Evolutionary conservation across 2,888 invertebrate genomes (phyloP).

Genomic region (Pelosia muscerda): DNA sequence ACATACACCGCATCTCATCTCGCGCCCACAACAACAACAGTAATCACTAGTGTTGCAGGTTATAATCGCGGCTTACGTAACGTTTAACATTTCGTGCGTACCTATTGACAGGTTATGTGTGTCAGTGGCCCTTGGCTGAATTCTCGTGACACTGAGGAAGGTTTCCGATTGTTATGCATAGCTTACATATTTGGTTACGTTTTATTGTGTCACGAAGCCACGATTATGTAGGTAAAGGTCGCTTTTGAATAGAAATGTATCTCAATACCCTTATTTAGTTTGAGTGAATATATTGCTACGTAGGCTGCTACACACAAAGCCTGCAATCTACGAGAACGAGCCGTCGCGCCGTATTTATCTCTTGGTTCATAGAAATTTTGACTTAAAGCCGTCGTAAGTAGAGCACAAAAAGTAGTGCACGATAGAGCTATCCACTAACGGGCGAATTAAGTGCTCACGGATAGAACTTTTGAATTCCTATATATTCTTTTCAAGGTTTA

Average conservation of each 20-base stretch:
- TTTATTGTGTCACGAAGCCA: constrained; percentile 31
- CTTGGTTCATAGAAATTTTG: constrained; percentile 48
- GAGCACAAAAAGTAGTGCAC: constrained; percentile 51
- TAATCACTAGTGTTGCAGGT: constrained; percentile 72
- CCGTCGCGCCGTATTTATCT: constrained; percentile 52
- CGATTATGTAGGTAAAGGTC: constrained; percentile 31
- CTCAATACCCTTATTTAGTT: constrained; percentile 27
- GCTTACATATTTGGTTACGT: constrained; percentile 24
- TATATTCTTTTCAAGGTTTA: constrained; percentile 21
- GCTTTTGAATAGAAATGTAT: constrained; percentile 32
- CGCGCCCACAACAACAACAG: constrained; percentile 67
- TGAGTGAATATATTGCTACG: constrained; percentile 48
- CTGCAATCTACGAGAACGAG: constrained; percentile 49
- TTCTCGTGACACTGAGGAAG: constrained; percentile 42
- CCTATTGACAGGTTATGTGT: constrained; percentile 75
- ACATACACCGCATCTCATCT: constrained; percentile 75
- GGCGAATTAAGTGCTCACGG: constrained; percentile 49
- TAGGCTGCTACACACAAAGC: constrained; percentile 62
- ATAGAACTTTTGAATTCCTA: constrained; percentile 44
- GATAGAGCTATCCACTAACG: constrained; percentile 36
- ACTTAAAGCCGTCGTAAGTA: constrained; percentile 49
- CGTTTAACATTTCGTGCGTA: constrained; percentile 68
- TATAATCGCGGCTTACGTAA: constrained; percentile 79
- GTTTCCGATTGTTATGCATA: constrained; percentile 36
- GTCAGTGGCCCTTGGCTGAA: constrained; percentile 58